phyloP scores from a whole-genome alignment of 2,888 invertebrate genomes.

The Hydropsyche betteni region DNA sequence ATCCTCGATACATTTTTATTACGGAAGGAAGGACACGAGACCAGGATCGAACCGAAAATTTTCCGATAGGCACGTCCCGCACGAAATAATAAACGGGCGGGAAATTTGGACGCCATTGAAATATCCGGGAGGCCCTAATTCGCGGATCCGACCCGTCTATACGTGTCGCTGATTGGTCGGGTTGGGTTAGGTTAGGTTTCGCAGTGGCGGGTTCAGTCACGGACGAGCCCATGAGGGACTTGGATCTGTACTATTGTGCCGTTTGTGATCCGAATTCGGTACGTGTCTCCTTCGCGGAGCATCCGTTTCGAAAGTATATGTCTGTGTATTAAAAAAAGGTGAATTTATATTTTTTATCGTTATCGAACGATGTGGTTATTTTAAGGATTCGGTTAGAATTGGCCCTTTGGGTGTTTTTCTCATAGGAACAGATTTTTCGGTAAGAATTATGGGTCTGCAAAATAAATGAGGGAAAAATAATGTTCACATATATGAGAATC shows the following conservation, averaged over 20 bases:
- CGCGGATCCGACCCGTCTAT: constrained; percentile 1
- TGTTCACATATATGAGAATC: too few species aligned
- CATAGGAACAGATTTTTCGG: too few species aligned
- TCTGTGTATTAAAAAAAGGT: too few species aligned
- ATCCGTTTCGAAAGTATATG: too few species aligned
- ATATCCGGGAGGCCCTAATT: constrained; percentile 22
- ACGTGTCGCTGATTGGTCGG: constrained; percentile 11
- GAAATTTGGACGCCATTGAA: constrained; percentile 26
- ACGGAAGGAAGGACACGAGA: neutral
- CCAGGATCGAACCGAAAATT: neutral
- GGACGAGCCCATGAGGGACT: neutral
- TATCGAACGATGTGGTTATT: too few species aligned
- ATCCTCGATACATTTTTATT: neutral
- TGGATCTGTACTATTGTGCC: neutral
- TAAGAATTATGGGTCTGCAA: too few species aligned
- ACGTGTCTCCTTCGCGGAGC: too few species aligned
- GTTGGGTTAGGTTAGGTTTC: neutral
- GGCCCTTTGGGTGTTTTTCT: too few species aligned
- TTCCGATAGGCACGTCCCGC: constrained; percentile 29
- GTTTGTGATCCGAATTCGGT: too few species aligned
- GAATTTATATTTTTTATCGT: too few species aligned
- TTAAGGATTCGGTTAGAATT: too few species aligned
- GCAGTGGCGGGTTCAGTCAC: neutral
- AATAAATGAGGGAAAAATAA: too few species aligned
- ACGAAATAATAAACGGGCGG: constrained; percentile 27